Evolutionary conservation across 2,888 invertebrate species (phyloP), one percentile per base, ranked within the genome.

Genomic region (Hypsopygia costalis): DNA sequence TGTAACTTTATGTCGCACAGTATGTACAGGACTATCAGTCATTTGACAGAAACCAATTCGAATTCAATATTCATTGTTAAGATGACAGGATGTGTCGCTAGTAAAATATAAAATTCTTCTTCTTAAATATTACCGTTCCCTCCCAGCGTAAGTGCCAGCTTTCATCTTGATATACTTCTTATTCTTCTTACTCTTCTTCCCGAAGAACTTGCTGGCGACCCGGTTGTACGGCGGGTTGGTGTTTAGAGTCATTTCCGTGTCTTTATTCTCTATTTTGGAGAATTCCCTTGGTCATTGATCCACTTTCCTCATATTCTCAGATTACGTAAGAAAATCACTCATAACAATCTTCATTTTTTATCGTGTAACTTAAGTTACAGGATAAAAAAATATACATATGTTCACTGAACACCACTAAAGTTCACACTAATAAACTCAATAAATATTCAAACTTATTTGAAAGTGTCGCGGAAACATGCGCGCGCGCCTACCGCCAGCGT

Each of bases 161-260:
- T 85, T 87, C 27, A 57, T 56, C 58, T 86, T 87, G 22, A 57
- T 52, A 47, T 69, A 57, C 27, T 77, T 64, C 58, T 79, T 87
- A 3, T 50, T 77, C 45, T 85, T 87, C 67, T 87, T 86, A 41
- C 57, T 80, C 48, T 86, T 87, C 65, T 85, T 77, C 25, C 86
- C 82, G 47, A 87, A 87, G 9, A 87, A 55, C 52, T 83, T 87
- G 48, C 70, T 77, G 1, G 82, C 68, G 47, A 82, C 76, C 54
- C 76, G 59, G 51, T 57, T 69, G 47, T 81, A 78, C 40, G 79
- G 73, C 34, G 80, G 75, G 44, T 79, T 68, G 1, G 55, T 75
- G 40, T 65, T 77, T 10, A 81, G 58, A 30, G 86, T 87, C 87
- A 87, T 86, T 55, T 62, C 51, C 40, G 56, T 36, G 27, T 43